A percentile compares a stretch with the other conserved stretches of the same genome.
These are phyloP conservation scores for Hofmannophila pseudospretella DNA, from an alignment of 2,888 invertebrate genomes.

Conservation along the genomic window DNA sequence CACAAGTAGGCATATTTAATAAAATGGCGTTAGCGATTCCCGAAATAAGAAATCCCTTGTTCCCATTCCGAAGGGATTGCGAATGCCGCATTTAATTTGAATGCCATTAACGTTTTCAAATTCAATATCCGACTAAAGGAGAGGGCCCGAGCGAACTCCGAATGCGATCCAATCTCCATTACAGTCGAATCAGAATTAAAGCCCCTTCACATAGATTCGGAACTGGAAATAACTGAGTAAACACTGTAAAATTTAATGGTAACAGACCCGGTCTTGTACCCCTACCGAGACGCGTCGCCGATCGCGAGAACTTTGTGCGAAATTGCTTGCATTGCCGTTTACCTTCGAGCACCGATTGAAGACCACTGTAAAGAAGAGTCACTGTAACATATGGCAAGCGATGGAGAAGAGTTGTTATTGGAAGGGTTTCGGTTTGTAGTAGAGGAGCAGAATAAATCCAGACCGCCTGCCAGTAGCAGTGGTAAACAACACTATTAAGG, in stretches of 20 bases:
- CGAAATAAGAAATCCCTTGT: no score
- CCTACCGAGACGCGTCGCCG: conserved; percentile 6
- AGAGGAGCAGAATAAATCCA: conserved; percentile 40
- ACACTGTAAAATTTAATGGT: conserved; percentile 45
- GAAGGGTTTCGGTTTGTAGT: conserved; percentile 12
- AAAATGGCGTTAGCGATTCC: no score
- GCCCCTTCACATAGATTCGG: conserved; percentile 30
- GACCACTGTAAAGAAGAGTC: conserved; percentile 2
- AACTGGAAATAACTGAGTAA: conserved; percentile 43
- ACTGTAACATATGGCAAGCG: conserved; percentile 9
- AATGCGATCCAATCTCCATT: conserved; percentile 15
- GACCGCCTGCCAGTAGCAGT: conserved; percentile 33
- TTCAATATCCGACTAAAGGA: conserved; percentile 5
- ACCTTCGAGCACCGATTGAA: neutral
- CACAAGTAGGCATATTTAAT: no score
- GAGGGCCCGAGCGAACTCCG: conserved; percentile 3
- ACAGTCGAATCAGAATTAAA: conserved; percentile 22
- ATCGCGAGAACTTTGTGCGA: neutral
- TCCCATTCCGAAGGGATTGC: neutral
- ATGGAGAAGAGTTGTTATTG: neutral
- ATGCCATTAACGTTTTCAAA: neutral
- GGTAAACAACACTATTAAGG: conserved; percentile 61
- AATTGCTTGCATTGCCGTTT: conserved; percentile 1
- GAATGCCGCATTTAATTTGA: neutral
- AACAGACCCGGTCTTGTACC: conserved; percentile 20